Evolutionary conservation across 1,140 invertebrate genomes (phyloP).

Genomic region (Drosophila mayri): DNA sequence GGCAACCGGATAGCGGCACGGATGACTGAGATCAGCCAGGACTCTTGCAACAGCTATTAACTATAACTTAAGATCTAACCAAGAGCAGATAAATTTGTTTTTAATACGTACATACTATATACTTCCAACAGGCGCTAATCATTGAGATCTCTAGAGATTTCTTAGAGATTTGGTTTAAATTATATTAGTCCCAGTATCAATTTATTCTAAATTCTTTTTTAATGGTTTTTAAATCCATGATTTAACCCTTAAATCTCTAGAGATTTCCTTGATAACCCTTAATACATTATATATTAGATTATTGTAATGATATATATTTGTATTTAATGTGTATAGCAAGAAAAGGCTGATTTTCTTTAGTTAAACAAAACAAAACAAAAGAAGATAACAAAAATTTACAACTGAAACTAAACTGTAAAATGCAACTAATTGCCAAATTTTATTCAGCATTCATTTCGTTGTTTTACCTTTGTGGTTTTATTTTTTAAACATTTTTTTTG

Average conservation of each 20-base stretch:
- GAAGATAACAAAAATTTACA: slow-evolving; percentile 37
- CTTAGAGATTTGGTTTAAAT: not conserved
- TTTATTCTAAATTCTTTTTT: not conserved
- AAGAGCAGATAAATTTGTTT: slow-evolving; percentile 12
- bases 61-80: slow-evolving; percentile 36
- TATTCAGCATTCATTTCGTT: slow-evolving; percentile 58
- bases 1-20: not conserved
- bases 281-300: slow-evolving; percentile 45
- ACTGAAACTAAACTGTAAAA: slow-evolving; percentile 60
- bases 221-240: not conserved
- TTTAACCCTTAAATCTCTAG: slow-evolving; percentile 1
- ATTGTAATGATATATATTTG: slow-evolving; percentile 51
- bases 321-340: slow-evolving; percentile 80
- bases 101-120: slow-evolving; percentile 24
- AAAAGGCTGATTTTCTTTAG: slow-evolving; percentile 83
- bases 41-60: slow-evolving; percentile 21
- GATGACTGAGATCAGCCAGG: slow-evolving; percentile 35
- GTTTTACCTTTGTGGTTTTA: slow-evolving; percentile 28
- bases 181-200: not conserved
- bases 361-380: slow-evolving; percentile 57
- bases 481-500: slow-evolving; percentile 2
- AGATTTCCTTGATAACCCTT: not conserved
- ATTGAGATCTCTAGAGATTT: slow-evolving; percentile 1
- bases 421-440: slow-evolving; percentile 82
- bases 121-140: slow-evolving; percentile 18